These are phyloP conservation scores for Lerista edwardsae DNA, from an alignment of 2,797 vertebrate species.

Conservation along the genomic window DNA sequence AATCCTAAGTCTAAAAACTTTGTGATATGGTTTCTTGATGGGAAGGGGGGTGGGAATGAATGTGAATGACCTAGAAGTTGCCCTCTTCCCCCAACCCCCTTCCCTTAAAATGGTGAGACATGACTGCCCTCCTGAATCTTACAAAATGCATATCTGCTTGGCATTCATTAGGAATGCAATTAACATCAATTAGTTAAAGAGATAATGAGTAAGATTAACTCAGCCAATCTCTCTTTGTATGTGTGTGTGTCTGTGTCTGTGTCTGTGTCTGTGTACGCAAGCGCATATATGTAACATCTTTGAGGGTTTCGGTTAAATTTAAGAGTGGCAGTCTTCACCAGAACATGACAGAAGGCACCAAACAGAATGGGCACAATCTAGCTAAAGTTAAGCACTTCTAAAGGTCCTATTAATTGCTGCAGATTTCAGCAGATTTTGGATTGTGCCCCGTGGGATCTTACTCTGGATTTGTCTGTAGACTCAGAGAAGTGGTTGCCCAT, in stretches of 20 bases:
- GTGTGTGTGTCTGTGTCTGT: background rate
- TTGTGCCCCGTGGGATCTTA: background rate
- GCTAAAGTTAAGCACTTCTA: no score
- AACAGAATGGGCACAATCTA: background rate
- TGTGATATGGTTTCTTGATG: background rate
- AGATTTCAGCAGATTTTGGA: no score
- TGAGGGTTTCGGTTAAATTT: background rate
- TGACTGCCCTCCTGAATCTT: background rate
- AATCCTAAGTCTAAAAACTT: background rate
- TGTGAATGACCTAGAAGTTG: background rate
- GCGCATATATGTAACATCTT: background rate
- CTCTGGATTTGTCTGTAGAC: no score
- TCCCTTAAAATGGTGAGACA: background rate
- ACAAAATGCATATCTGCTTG: background rate
- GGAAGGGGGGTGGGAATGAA: background rate
- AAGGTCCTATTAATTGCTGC: no score
- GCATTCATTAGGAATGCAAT: conserved; percentile 2
- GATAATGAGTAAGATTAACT: conserved; percentile 15
- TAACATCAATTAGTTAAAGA: conserved; percentile 11
- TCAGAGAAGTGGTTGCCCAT: no score
- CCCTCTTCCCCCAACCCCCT: background rate
- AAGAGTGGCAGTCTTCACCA: background rate
- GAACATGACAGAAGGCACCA: background rate
- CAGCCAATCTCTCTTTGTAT: background rate
- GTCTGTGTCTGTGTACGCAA: background rate